Evolutionary conservation across 2,113 vertebrate genomes (phyloP), one percentile per base, ranked within the genome.

Genomic region (Tauraco erythrolophus): DNA sequence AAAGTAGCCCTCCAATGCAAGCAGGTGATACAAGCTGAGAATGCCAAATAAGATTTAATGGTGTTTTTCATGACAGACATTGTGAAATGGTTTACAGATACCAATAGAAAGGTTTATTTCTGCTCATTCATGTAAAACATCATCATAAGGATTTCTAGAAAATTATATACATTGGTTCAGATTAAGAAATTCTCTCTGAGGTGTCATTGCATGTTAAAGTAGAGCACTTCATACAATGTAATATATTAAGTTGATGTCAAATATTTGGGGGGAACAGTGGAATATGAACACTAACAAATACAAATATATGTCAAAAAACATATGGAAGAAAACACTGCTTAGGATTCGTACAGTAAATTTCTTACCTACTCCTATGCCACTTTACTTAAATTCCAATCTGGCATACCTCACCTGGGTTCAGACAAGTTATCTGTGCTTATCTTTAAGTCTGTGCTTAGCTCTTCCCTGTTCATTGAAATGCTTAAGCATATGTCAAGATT

Each of bases 101-200:
- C 28, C 50, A 48, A 84, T 37, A 84, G 88, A 79, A 94, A 69
- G 19, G 79, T 82, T 97, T 97, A 92, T 69, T 84, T 61, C 60
- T 84, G 31, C 31, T 92, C 31, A 65, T 97, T 79, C 48, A 39
- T 11, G 15, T 35, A 83, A 76, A 62, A 46, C 25, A 66, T 93
- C 81, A 77, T 65, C 41, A 62, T 80, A 74, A 71, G 64, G 21
- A 37, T 83, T 86, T 83, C 62, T 83, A 83, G 70, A 93, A 93
- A 62, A 93, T 90, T 41, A 28, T 71, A 54, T 58, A 45, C 19
- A 7, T 30, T 28, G 21, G 13, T 53, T 81, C 56, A 72, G 69
- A 76, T 78, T 37, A 76, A 57, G 69, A 43, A 89, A 79, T 78
- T 92, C 33, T 94, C 8, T 84, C 60, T 64, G 80, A 78, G 39